A percentile compares a stretch with the other conserved stretches of the same genome.
phyloP scores from a whole-genome alignment of 2,797 vertebrate genomes.

The Lithobates pipiens region DNA sequence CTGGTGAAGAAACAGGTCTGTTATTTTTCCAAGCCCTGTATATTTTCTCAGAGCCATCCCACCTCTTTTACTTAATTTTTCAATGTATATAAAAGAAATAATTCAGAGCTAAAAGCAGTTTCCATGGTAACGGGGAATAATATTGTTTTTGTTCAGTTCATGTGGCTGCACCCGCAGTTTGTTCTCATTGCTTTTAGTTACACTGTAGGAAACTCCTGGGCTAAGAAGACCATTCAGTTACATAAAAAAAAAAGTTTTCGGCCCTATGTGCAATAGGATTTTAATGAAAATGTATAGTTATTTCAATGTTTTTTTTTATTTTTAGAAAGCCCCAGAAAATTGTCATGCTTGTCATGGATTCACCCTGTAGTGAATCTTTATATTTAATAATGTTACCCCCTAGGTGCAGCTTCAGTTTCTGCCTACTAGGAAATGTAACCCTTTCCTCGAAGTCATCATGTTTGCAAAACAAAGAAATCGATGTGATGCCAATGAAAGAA shows the following conservation, averaged over 20 bases:
- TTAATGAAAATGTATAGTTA: background rate
- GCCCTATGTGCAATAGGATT: background rate
- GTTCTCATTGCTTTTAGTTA: slow-evolving; percentile 51
- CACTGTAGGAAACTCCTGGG: slow-evolving; percentile 49
- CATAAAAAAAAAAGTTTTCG: background rate
- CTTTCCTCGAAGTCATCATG: no score
- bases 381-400: no score
- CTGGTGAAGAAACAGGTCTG: background rate
- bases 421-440: no score
- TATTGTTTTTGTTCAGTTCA: slow-evolving; percentile 43
- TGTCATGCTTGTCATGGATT: background rate
- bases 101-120: slow-evolving; percentile 52
- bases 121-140: slow-evolving; percentile 46
- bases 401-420: no score
- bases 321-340: background rate
- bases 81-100: slow-evolving; percentile 38
- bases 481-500: no score
- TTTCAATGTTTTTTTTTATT: background rate
- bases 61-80: slow-evolving; percentile 4
- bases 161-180: slow-evolving; percentile 47
- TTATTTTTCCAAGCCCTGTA: background rate
- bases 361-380: background rate
- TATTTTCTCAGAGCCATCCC: slow-evolving; percentile 1
- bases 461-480: no score
- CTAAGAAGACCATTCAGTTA: slow-evolving; percentile 30